phyloP scores from a whole-genome alignment of 64 coral and sea anemone species.

The Pocillopora damicornis region DNA sequence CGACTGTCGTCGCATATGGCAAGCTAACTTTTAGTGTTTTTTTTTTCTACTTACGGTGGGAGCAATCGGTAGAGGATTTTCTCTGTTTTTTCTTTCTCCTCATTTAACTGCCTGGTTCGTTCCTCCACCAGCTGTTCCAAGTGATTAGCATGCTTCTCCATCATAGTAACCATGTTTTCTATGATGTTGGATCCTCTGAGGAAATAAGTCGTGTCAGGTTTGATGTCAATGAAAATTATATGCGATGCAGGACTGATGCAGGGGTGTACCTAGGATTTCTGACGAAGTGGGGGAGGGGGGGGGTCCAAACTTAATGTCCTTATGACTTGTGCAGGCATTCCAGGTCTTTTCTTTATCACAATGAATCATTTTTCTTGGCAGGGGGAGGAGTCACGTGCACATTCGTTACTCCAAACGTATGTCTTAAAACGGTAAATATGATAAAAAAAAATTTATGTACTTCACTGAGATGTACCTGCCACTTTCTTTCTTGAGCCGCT shows the following conservation, averaged over 20 bases:
- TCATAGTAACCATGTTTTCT: conserved; percentile 82
- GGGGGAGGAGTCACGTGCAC: too few species aligned
- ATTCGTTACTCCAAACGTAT: too few species aligned
- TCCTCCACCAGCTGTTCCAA: conserved; percentile 73
- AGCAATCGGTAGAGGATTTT: conserved; percentile 49
- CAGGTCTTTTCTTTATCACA: too few species aligned
- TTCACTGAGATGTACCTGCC: conserved; percentile 37
- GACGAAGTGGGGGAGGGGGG: too few species aligned
- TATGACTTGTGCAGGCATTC: too few species aligned
- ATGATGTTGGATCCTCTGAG: conserved; percentile 62
- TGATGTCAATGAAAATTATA: neutral
- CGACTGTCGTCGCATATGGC: neutral
- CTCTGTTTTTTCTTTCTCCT: conserved; percentile 79
- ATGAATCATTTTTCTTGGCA: too few species aligned
- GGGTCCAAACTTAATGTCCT: too few species aligned
- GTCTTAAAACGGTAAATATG: too few species aligned
- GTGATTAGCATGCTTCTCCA: conserved; percentile 80
- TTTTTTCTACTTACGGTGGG: conserved; percentile 43
- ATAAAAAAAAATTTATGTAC: too few species aligned
- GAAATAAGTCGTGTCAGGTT: neutral
- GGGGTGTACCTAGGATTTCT: too few species aligned
- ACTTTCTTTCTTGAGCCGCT: conserved; percentile 63
- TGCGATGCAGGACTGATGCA: too few species aligned
- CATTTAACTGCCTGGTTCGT: conserved; percentile 58
- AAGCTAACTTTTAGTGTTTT: too few species aligned